phyloP scores from a whole-genome alignment of 2,888 invertebrate genomes.

The Synanthedon andrenaeformis region DNA sequence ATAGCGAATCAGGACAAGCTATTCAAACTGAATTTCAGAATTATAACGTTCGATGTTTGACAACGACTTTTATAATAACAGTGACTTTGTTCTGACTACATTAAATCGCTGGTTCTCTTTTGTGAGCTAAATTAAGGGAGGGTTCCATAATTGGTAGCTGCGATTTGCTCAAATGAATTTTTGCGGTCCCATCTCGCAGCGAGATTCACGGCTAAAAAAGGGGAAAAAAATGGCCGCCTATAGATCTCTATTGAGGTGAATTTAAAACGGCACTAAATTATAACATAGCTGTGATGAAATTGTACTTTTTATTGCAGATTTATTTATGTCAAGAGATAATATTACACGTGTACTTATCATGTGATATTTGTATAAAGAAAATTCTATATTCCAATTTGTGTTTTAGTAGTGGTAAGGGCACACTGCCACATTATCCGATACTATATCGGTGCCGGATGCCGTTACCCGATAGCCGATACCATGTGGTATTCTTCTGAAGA shows the following conservation, averaged over 20 bases:
- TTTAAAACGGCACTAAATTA: no score
- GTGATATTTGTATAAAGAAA: no score
- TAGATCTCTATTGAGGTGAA: not conserved
- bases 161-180: slow-evolving; percentile 3
- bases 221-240: not conserved
- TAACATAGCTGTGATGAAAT: no score
- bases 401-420: no score
- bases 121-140: slow-evolving; percentile 3
- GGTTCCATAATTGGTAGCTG: slow-evolving; percentile 3
- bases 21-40: not conserved
- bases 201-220: not conserved
- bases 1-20: not conserved
- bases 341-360: no score
- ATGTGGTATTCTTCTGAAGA: no score
- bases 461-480: no score
- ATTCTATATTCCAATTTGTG: no score
- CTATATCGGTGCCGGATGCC: no score
- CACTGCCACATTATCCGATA: no score
- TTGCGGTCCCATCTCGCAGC: not conserved
- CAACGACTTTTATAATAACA: not conserved
- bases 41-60: not conserved
- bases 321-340: no score
- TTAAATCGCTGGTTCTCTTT: slow-evolving; percentile 3
- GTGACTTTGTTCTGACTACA: not conserved
- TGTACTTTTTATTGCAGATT: no score